These are phyloP conservation scores for Achroia grisella DNA, from an alignment of 1,140 invertebrate species.

Conservation along the genomic window DNA sequence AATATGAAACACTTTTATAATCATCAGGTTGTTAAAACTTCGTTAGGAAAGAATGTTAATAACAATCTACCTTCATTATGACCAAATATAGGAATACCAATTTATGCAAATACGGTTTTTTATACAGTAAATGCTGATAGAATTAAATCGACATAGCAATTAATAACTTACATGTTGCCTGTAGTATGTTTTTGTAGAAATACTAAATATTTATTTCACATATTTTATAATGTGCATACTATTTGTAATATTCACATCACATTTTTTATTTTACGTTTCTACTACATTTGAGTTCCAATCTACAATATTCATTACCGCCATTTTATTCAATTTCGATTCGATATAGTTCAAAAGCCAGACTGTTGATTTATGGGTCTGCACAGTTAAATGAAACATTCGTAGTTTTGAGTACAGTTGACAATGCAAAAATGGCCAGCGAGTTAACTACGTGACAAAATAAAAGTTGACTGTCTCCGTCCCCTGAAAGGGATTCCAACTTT, in stretches of 20 bases:
- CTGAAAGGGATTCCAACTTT: conserved; percentile 17
- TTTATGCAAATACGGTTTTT: no score
- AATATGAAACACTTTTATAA: no score
- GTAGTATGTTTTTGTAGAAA: no score
- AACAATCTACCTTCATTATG: no score
- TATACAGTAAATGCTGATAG: no score
- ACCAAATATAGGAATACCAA: no score
- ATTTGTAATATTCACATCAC: not conserved
- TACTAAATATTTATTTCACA: no score
- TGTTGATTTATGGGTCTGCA: not conserved
- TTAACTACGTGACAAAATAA: conserved; percentile 25
- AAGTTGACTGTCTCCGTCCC: conserved; percentile 6
- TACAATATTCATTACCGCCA: not conserved
- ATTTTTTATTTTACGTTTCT: not conserved
- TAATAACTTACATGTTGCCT: no score
- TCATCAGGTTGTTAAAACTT: no score
- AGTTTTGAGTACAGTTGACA: not conserved
- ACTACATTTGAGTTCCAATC: not conserved
- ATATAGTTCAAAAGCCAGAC: not conserved
- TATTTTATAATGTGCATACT: not conserved
- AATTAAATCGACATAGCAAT: no score
- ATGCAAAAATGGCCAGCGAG: conserved; percentile 1
- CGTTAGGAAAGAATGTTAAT: no score
- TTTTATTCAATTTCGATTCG: not conserved
- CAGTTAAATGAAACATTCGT: no score